phyloP scores from a whole-genome alignment of 2,888 invertebrate species.

The Aproaerema taeniolella region DNA sequence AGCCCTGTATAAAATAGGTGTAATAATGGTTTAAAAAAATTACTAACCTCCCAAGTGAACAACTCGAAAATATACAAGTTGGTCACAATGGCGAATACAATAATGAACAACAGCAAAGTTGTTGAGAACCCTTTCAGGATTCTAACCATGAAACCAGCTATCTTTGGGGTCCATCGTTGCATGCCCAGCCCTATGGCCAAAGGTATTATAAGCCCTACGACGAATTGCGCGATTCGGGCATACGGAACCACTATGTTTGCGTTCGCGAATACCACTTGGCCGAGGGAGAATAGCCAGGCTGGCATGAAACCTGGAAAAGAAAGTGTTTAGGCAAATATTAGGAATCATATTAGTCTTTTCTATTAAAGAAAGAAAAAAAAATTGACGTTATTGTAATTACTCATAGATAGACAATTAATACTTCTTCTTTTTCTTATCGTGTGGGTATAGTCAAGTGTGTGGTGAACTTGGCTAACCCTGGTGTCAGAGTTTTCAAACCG shows the following conservation, averaged over 20 bases:
- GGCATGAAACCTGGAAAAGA: slow-evolving; percentile 87
- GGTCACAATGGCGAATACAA: slow-evolving; percentile 91
- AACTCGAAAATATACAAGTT: slow-evolving; percentile 93
- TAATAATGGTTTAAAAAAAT: too few relatives aligned
- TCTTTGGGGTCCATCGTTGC: slow-evolving; percentile 82
- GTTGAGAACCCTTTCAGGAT: slow-evolving; percentile 91
- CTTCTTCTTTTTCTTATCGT: too few relatives aligned
- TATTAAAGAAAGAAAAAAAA: too few relatives aligned
- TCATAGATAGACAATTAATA: too few relatives aligned
- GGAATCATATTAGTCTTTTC: too few relatives aligned
- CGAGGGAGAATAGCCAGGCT: slow-evolving; percentile 92
- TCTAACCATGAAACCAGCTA: slow-evolving; percentile 84
- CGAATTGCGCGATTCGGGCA: slow-evolving; percentile 83
- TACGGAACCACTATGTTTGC: slow-evolving; percentile 88
- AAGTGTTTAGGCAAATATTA: too few relatives aligned
- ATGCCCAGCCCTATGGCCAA: slow-evolving; percentile 76
- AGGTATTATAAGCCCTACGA: slow-evolving; percentile 87
- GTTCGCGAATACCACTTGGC: slow-evolving; percentile 84
- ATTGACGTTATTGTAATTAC: too few relatives aligned
- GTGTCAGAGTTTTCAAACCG: too few relatives aligned
- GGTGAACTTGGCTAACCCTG: too few relatives aligned
- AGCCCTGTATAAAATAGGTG: too few relatives aligned
- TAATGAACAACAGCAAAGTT: slow-evolving; percentile 87
- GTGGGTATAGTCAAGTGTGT: too few relatives aligned
- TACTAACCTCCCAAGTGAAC: slow-evolving; percentile 89